Percentiles rank a stretch among this genome's conserved stretches.
Conservation (phyloP, 2,888 invertebrate genomes). For the Helobdella robusta region DNA sequence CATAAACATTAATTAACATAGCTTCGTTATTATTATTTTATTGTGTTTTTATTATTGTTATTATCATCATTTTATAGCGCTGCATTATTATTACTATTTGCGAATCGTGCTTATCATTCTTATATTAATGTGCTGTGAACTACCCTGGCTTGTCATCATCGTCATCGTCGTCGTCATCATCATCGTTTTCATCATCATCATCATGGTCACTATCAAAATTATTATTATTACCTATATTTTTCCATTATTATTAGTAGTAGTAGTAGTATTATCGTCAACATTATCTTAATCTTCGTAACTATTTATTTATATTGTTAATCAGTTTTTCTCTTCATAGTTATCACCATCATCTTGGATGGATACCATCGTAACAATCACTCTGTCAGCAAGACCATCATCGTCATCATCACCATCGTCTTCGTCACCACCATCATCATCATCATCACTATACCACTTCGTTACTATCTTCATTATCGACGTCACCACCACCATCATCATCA, state of each 20-base stretch:
- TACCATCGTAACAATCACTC: background rate
- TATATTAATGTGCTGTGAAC: no score
- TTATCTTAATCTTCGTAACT: background rate
- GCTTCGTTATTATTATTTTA: no score
- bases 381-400: background rate
- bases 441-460: background rate
- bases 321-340: no score
- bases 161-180: constrained; percentile 3
- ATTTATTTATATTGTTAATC: no score
- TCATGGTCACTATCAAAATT: background rate
- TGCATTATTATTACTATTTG: background rate
- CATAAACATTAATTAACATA: no score
- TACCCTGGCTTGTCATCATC: no score
- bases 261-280: background rate
- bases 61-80: background rate
- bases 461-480: no score
- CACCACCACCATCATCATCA: no score
- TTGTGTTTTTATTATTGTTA: background rate
- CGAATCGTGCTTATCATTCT: background rate
- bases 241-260: background rate
- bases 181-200: background rate
- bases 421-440: background rate
- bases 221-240: background rate
- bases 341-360: background rate
- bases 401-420: background rate